These are phyloP conservation scores for Petaurus breviceps DNA, from an alignment of 2,113 vertebrate genomes.

Conservation along the genomic window DNA sequence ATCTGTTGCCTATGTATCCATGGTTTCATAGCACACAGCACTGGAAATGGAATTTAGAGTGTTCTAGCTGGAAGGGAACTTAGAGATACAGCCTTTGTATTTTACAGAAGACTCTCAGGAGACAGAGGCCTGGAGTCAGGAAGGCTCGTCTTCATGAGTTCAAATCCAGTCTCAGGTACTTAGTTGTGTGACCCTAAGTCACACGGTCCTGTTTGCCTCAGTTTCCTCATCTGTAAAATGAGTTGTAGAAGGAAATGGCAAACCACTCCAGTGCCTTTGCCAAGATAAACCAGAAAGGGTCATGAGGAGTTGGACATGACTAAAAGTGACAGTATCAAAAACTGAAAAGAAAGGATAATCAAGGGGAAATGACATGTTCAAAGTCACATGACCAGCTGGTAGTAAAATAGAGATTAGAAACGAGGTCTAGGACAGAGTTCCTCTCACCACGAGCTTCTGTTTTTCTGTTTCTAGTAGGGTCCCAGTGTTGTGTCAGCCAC, in stretches of 20 bases:
- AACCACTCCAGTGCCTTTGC: not conserved
- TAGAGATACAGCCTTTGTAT: not conserved
- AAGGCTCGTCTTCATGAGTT: not conserved
- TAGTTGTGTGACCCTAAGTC: not conserved
- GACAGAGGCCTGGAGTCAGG: not conserved
- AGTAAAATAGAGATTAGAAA: not conserved
- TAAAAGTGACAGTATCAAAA: not conserved
- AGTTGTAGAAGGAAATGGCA: not conserved
- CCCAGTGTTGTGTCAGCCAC: not conserved
- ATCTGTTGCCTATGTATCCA: not conserved
- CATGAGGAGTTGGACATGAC: not conserved
- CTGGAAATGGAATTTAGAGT: not conserved
- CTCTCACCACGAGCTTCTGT: not conserved
- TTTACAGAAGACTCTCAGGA: not conserved
- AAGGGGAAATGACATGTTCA: not conserved
- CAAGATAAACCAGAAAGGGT: not conserved
- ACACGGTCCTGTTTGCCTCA: not conserved
- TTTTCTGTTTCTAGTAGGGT: not conserved
- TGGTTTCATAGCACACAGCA: not conserved
- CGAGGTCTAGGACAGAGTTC: not conserved
- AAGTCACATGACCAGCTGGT: not conserved
- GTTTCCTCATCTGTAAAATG: not conserved
- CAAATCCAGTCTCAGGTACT: not conserved
- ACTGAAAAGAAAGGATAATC: not conserved
- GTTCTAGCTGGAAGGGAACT: not conserved